These are phyloP conservation scores for Poecile atricapillus DNA, from an alignment of 2,113 vertebrate species.

Conservation along the genomic window DNA sequence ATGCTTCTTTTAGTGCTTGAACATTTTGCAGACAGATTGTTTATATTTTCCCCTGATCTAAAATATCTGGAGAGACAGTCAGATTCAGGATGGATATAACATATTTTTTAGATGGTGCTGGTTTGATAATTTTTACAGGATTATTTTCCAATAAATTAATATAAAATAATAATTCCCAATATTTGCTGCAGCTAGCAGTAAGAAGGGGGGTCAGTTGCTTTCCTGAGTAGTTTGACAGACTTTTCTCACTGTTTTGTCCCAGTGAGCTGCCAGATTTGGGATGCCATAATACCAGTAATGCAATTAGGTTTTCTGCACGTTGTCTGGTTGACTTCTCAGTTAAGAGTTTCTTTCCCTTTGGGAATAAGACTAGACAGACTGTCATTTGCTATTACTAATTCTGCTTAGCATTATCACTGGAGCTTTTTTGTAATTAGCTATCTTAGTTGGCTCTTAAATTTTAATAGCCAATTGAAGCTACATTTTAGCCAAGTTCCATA, in stretches of 20 bases:
- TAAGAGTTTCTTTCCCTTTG: constrained; percentile 77
- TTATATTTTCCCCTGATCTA: constrained; percentile 18
- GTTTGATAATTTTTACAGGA: neutral
- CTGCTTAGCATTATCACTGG: constrained; percentile 78
- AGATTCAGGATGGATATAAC: neutral
- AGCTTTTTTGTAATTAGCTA: constrained; percentile 84
- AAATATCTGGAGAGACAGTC: constrained; percentile 10
- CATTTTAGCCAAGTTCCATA: constrained; percentile 85
- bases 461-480: constrained; percentile 86
- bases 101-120: neutral
- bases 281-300: constrained; percentile 69
- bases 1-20: neutral
- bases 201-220: constrained; percentile 29
- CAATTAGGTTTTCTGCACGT: constrained; percentile 71
- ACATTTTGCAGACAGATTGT: constrained; percentile 39
- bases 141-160: neutral
- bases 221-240: constrained; percentile 34
- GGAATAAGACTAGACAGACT: constrained; percentile 83
- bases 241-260: constrained; percentile 51
- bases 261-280: constrained; percentile 71
- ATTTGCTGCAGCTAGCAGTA: neutral
- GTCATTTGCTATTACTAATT: constrained; percentile 83
- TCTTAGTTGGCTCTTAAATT: constrained; percentile 86
- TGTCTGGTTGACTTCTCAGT: constrained; percentile 79
- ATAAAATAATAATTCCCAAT: neutral